These are phyloP conservation scores for Chloropsis hardwickii DNA, from an alignment of 2,113 vertebrate species.

Conservation along the genomic window DNA sequence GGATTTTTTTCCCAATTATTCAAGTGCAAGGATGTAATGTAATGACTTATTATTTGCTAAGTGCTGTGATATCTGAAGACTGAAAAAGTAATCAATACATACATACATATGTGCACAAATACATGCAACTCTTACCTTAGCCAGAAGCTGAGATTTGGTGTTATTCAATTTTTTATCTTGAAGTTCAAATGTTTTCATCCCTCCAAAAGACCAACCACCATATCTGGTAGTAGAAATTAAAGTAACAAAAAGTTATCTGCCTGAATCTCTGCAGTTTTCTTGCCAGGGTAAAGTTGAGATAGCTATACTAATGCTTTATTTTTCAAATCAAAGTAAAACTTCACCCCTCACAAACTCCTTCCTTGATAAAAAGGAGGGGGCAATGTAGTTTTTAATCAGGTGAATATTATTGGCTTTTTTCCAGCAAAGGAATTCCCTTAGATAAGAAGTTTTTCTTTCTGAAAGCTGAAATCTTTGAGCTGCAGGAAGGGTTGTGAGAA, in stretches of 20 bases:
- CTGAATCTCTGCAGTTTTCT: neutral
- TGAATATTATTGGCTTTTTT: neutral
- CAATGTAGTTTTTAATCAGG: neutral
- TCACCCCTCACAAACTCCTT: neutral
- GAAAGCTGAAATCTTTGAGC: neutral
- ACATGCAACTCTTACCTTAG: constrained; percentile 61
- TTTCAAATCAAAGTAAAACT: neutral
- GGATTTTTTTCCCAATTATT: neutral
- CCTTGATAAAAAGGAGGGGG: neutral
- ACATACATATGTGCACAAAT: neutral
- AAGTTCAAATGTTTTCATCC: neutral
- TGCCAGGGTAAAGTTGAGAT: neutral
- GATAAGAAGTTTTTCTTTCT: neutral
- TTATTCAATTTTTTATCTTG: neutral
- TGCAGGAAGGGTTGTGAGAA: neutral
- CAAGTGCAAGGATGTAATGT: neutral
- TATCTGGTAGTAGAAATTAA: constrained; percentile 44
- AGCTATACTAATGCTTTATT: neutral
- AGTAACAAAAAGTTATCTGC: neutral
- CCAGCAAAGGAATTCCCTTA: neutral
- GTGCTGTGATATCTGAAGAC: neutral
- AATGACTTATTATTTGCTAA: neutral
- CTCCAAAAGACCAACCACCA: constrained; percentile 76
- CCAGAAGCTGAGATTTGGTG: constrained; percentile 3
- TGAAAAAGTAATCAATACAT: neutral